These are phyloP conservation scores for Hypotaenidia okinawae DNA, from an alignment of 2,797 vertebrate genomes.

Conservation along the genomic window DNA sequence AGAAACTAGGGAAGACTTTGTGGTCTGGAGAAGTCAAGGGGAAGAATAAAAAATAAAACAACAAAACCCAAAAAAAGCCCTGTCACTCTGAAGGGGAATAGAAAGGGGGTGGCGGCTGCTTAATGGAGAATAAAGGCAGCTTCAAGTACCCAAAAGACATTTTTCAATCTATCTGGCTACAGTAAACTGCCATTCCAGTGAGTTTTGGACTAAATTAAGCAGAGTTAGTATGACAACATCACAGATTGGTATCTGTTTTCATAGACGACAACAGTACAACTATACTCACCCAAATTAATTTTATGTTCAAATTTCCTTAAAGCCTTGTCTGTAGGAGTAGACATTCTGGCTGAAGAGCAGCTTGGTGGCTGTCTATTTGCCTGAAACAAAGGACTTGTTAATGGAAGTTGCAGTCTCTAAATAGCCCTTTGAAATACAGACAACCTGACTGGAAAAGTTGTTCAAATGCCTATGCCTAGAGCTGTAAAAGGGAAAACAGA, in stretches of 20 bases:
- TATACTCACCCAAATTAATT: constrained; percentile 91
- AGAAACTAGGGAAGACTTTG: not conserved
- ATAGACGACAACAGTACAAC: not conserved
- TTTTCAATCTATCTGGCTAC: not conserved
- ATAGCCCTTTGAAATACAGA: not conserved
- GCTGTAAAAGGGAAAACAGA: not conserved
- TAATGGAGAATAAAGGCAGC: not conserved
- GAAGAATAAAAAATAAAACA: not conserved
- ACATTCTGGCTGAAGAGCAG: constrained; percentile 79
- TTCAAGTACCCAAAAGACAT: not conserved
- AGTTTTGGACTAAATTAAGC: not conserved
- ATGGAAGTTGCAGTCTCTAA: not conserved
- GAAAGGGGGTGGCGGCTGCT: not conserved
- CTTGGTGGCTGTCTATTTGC: constrained; percentile 82
- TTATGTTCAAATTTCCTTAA: constrained; percentile 94
- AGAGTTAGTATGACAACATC: not conserved
- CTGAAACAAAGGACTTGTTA: constrained; percentile 75
- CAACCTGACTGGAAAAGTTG: not conserved
- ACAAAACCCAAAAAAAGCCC: not conserved
- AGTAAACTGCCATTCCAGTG: not conserved
- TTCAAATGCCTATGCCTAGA: not conserved
- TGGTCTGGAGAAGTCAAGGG: not conserved
- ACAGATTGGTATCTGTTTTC: not conserved
- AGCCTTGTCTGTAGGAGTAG: constrained; percentile 89
- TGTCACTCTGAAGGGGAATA: not conserved